A percentile compares a stretch with the other conserved stretches of the same genome.
Evolutionary conservation across 2,888 invertebrate species (phyloP).

Genomic region (Mamestra brassicae): DNA sequence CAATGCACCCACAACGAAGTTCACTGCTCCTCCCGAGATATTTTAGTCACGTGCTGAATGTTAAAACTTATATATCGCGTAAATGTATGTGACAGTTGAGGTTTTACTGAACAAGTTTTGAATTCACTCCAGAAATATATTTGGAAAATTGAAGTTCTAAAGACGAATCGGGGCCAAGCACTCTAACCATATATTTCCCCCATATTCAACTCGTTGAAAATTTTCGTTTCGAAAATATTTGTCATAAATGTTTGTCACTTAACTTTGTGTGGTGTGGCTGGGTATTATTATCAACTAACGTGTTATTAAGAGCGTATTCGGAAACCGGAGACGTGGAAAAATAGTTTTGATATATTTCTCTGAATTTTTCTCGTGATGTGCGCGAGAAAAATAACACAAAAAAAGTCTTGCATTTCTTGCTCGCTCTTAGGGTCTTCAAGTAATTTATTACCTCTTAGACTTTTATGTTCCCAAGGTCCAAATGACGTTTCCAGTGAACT

Average conservation of each 20-base stretch:
- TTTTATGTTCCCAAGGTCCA: conserved; percentile 22
- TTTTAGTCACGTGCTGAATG: conserved; percentile 81
- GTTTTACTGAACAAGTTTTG: conserved; percentile 68
- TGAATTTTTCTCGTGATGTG: neutral
- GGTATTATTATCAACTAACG: conserved; percentile 46
- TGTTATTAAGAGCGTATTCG: conserved; percentile 19
- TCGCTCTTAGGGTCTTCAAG: conserved; percentile 7
- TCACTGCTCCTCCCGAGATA: conserved; percentile 81
- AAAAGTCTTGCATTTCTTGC: conserved; percentile 27
- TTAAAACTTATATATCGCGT: conserved; percentile 77
- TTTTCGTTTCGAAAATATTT: conserved; percentile 58
- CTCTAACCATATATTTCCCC: conserved; percentile 55
- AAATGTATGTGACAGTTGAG: conserved; percentile 76
- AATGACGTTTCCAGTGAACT: conserved; percentile 58
- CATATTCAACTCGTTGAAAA: conserved; percentile 50
- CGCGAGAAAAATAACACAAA: conserved; percentile 32
- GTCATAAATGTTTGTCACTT: conserved; percentile 56
- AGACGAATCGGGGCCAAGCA: conserved; percentile 61
- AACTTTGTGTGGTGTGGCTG: conserved; percentile 26
- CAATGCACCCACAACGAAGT: conserved; percentile 83
- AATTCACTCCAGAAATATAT: conserved; percentile 66
- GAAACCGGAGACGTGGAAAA: conserved; percentile 13
- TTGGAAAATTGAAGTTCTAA: conserved; percentile 71
- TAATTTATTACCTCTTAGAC: conserved; percentile 29
- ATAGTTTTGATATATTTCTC: conserved; percentile 21